A percentile compares a stretch with the other conserved stretches of the same genome.
Evolutionary conservation across 1,140 invertebrate species (phyloP).

Genomic region (Heterodera carotae): DNA sequence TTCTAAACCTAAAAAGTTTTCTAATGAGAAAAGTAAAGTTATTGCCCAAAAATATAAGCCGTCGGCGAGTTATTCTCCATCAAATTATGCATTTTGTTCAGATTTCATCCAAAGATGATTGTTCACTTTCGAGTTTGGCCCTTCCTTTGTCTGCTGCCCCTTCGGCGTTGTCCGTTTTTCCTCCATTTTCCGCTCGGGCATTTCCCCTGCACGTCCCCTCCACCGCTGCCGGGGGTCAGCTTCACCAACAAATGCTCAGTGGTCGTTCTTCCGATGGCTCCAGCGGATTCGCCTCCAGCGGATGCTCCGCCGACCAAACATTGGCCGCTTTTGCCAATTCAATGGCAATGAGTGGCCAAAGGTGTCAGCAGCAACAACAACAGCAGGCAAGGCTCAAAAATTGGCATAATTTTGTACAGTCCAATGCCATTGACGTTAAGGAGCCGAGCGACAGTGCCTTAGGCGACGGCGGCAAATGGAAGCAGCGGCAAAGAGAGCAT

Average conservation of each 20-base stretch:
- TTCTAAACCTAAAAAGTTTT: too few relatives aligned
- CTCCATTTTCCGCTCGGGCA: neutral
- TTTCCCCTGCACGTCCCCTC: neutral
- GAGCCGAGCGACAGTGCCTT: too few relatives aligned
- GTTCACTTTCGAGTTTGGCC: neutral
- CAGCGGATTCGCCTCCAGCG: constrained; percentile 12
- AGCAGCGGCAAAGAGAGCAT: constrained; percentile 4
- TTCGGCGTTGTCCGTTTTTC: neutral
- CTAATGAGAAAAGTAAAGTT: too few relatives aligned
- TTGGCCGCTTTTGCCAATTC: neutral
- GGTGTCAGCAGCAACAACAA: neutral
- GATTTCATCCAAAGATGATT: too few relatives aligned
- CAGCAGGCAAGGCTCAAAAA: neutral
- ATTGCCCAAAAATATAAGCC: too few relatives aligned
- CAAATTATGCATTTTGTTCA: too few relatives aligned
- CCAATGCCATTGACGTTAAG: too few relatives aligned
- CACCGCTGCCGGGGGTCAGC: neutral
- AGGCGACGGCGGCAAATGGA: too few relatives aligned
- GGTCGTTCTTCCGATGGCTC: neutral
- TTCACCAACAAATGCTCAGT: neutral
- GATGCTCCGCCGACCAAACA: neutral
- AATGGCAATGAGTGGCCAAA: constrained; percentile 4
- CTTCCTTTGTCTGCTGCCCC: neutral
- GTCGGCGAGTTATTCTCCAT: too few relatives aligned
- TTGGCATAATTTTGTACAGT: too few relatives aligned